These are phyloP conservation scores for Mormyrus proboscirostris DNA, from an alignment of 2,797 vertebrate genomes.

Conservation along the genomic window DNA sequence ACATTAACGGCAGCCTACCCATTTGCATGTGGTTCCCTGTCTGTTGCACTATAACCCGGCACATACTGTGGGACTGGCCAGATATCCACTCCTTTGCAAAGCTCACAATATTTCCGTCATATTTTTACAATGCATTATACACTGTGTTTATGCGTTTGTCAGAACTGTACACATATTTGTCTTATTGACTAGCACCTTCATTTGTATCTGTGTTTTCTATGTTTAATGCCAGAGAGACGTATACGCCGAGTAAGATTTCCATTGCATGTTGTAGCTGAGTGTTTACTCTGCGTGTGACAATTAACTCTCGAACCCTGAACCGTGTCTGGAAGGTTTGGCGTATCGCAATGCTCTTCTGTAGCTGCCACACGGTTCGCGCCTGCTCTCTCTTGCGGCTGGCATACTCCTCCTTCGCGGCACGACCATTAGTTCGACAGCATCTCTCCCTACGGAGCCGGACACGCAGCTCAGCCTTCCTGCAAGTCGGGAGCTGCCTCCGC, in stretches of 20 bases:
- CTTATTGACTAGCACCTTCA: neutral
- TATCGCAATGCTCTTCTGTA: neutral
- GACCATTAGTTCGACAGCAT: conserved; percentile 17
- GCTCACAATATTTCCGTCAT: neutral
- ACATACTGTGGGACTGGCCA: neutral
- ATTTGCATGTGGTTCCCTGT: neutral
- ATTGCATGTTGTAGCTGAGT: neutral
- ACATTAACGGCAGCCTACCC: neutral
- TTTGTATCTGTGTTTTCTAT: neutral
- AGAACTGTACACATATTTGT: neutral
- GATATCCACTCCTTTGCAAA: neutral
- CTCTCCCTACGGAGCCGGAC: conserved; percentile 29
- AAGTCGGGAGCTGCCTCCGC: conserved; percentile 65
- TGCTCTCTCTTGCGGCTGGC: neutral
- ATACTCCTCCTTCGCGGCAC: conserved; percentile 14
- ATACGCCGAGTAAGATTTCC: neutral
- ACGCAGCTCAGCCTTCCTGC: conserved; percentile 50
- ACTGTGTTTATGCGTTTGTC: neutral
- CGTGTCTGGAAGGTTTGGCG: neutral
- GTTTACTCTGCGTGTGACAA: neutral
- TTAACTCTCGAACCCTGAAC: neutral
- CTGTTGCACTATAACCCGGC: neutral
- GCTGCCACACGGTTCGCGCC: conserved; percentile 26
- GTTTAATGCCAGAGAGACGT: neutral
- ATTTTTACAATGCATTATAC: neutral